A percentile compares a stretch with the other conserved stretches of the same genome.
These are phyloP conservation scores for Epinephelus cyanopodus DNA, from an alignment of 2,113 vertebrate genomes.

Conservation along the genomic window DNA sequence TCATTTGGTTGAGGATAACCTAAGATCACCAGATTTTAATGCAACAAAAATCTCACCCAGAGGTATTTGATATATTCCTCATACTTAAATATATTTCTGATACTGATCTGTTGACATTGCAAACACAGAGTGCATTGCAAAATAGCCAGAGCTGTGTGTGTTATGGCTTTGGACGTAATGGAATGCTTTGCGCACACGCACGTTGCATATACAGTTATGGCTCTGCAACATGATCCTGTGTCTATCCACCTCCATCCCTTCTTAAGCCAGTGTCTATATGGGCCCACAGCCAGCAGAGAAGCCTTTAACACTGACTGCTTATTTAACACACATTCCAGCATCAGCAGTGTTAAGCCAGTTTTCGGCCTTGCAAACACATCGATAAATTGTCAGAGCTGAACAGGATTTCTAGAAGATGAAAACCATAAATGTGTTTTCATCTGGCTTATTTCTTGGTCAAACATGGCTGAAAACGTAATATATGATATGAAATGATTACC, in stretches of 20 bases:
- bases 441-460: neutral
- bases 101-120: neutral
- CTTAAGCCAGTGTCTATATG: slow-evolving; percentile 84
- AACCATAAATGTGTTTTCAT: neutral
- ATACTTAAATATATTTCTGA: too few species aligned
- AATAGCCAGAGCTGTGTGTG: neutral
- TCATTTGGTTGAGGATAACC: too few species aligned
- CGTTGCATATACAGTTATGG: slow-evolving; percentile 24
- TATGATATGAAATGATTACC: too few species aligned
- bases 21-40: too few species aligned
- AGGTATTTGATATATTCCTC: too few species aligned
- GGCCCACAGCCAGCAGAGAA: slow-evolving; percentile 73
- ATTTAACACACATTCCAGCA: slow-evolving; percentile 42
- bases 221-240: slow-evolving; percentile 38
- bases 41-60: too few species aligned
- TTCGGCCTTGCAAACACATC: neutral
- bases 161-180: neutral
- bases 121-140: neutral
- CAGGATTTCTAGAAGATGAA: neutral
- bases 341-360: slow-evolving; percentile 13
- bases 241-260: neutral
- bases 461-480: neutral
- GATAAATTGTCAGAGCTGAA: neutral
- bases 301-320: slow-evolving; percentile 30
- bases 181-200: neutral